Conservation (phyloP, 1,140 invertebrate genomes). For the Hestina assimilis region DNA sequence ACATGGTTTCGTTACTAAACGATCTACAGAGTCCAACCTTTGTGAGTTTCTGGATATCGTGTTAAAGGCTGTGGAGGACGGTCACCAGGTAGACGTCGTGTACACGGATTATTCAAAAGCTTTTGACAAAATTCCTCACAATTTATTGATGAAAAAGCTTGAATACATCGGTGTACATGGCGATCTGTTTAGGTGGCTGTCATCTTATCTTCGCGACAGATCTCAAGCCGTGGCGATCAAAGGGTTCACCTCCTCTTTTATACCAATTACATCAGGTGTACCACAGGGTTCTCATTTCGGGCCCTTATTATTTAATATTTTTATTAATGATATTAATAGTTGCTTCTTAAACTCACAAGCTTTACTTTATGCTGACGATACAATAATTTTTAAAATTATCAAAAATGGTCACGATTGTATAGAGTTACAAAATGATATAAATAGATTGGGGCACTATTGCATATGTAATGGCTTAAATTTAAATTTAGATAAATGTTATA, state of each 20-base stretch:
- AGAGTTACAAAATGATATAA: neutral
- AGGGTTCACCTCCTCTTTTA: neutral
- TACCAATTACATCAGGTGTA: neutral
- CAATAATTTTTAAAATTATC: constrained; percentile 6
- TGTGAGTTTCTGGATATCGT: constrained; percentile 1
- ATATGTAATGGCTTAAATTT: neutral
- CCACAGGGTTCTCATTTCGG: constrained; percentile 10
- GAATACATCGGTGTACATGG: constrained; percentile 11
- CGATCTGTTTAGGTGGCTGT: neutral
- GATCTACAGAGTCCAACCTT: constrained; percentile 12
- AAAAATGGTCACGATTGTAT: neutral
- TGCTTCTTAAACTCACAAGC: neutral
- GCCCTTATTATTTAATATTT: constrained; percentile 11
- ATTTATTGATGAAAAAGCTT: constrained; percentile 2
- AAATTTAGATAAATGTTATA: neutral
- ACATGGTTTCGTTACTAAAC: constrained; percentile 8
- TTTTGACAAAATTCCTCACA: constrained; percentile 15
- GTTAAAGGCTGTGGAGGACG: constrained; percentile 5
- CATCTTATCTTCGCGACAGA: neutral
- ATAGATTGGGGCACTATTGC: neutral
- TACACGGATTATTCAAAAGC: constrained; percentile 7
- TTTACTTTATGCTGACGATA: constrained; percentile 10
- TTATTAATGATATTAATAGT: constrained; percentile 8
- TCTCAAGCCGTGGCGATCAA: constrained; percentile 7
- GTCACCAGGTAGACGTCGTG: constrained; percentile 6